phyloP scores from a whole-genome alignment of 2,888 invertebrate genomes.

The Conomelus anceps region DNA sequence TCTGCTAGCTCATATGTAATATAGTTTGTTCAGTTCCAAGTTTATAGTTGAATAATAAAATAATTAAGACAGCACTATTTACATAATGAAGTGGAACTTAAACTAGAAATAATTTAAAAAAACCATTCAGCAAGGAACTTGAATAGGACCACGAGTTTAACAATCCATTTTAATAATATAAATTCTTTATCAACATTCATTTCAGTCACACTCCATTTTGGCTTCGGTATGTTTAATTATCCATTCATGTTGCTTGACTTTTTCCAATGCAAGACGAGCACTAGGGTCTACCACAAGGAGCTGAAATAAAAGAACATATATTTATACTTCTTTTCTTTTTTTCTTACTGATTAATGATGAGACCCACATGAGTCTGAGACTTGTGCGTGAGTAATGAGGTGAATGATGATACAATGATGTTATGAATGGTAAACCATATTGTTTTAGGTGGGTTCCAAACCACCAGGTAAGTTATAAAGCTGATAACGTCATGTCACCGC shows the following conservation, averaged over 20 bases:
- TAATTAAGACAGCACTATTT: not conserved
- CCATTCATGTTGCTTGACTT: constrained; percentile 12
- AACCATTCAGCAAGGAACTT: not conserved
- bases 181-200: not conserved
- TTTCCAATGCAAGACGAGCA: not conserved
- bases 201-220: not conserved
- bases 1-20: too few species aligned
- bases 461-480: too few species aligned
- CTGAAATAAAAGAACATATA: not conserved
- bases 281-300: constrained; percentile 3
- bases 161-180: not conserved
- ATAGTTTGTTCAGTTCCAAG: not conserved
- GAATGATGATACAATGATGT: too few species aligned
- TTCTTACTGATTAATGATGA: too few species aligned
- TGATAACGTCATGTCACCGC: too few species aligned
- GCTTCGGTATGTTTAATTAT: not conserved
- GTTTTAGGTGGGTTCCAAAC: too few species aligned
- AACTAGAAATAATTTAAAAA: not conserved
- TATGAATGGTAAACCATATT: too few species aligned
- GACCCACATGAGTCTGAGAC: too few species aligned
- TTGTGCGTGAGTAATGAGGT: too few species aligned
- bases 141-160: not conserved
- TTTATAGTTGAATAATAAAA: not conserved
- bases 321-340: too few species aligned
- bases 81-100: not conserved